Base-by-base conservation (phyloP, 2,113 vertebrate species). In the Periophthalmus modestus region DNA sequence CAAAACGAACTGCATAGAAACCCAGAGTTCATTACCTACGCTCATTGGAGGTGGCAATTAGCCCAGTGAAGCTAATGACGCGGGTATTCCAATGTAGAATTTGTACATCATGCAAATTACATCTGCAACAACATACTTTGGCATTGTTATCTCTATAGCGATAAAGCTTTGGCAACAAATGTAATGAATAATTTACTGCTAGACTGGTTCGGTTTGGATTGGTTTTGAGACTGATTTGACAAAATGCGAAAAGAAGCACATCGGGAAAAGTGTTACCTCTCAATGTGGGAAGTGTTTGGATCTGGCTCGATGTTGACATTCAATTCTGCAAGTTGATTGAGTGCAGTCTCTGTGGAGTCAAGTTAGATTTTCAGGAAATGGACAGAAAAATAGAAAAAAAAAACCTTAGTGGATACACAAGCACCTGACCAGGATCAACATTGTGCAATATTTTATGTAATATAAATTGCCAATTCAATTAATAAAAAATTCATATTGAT, bases 31-130 rank as follows among this genome's bases (percentile, higher is more conserved):
- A 0, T 19, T 23, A 47, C 67, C 28, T 71, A 12, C 7, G 23
- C 47, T 34, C 52, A 62, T 55, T 47, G 70, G 24, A 67, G 54
- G 71, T 70, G 72, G 46, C 5, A 28, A 70, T n/a, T 16, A 54
- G 14, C 33, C 69, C 46, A 66, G 59, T 6, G 55, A 74, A 63
- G 2, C 6, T 66, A 69, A 66, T 61, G 47, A 57, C 23, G 47
- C 14, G 46, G 65, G 68, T 43, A 43, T n/a, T 39, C 34, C 57
- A 28, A 59, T 28, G 57, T 43, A 65, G 33, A 43, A 43, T 65
- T 39, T 65, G 10, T 39, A 18, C 57, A 39, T 19, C 57, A 39
- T 19, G 34, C 34, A 65, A 65, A 65, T 65, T 16, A 65, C 33
- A 19, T 24, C 57, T 33, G 16, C 15, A 18, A 34, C 23, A 61